These are phyloP conservation scores for Oncopodura yosiiana DNA, from an alignment of 1,140 invertebrate genomes.

Conservation along the genomic window DNA sequence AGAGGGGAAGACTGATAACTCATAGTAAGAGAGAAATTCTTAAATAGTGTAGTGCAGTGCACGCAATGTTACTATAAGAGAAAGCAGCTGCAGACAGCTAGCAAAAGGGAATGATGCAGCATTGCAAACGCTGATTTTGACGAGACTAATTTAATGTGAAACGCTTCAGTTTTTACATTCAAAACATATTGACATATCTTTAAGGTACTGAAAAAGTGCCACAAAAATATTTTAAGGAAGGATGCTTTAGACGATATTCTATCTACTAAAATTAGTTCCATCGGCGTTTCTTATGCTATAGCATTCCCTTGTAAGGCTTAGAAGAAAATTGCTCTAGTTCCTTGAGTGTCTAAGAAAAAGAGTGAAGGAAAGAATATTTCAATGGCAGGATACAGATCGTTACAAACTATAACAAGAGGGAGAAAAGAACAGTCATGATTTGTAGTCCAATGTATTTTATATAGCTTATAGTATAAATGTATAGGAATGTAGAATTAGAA, in stretches of 20 bases:
- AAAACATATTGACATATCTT: not conserved
- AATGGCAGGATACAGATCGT: not conserved
- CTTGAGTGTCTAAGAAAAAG: not conserved
- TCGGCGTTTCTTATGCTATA: no score
- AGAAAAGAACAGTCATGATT: not conserved
- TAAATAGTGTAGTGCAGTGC: not conserved
- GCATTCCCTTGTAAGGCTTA: no score
- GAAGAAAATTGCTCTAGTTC: no score
- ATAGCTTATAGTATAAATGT: not conserved
- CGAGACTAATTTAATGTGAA: not conserved
- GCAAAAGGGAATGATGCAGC: no score
- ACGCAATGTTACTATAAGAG: not conserved
- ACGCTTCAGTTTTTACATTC: not conserved
- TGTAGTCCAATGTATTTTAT: not conserved
- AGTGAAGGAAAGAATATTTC: not conserved
- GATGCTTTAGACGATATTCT: no score
- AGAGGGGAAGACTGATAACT: constrained; percentile 18
- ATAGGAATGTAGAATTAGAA: not conserved
- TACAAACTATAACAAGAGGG: not conserved
- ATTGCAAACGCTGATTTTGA: no score
- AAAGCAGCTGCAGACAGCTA: no score
- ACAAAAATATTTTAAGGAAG: no score
- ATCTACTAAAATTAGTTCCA: no score
- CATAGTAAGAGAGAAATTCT: constrained; percentile 2
- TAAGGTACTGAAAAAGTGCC: not conserved